A percentile compares a stretch with the other conserved stretches of the same genome.
Evolutionary conservation across 2,113 vertebrate genomes (phyloP).

Genomic region (Vidua chalybeata): DNA sequence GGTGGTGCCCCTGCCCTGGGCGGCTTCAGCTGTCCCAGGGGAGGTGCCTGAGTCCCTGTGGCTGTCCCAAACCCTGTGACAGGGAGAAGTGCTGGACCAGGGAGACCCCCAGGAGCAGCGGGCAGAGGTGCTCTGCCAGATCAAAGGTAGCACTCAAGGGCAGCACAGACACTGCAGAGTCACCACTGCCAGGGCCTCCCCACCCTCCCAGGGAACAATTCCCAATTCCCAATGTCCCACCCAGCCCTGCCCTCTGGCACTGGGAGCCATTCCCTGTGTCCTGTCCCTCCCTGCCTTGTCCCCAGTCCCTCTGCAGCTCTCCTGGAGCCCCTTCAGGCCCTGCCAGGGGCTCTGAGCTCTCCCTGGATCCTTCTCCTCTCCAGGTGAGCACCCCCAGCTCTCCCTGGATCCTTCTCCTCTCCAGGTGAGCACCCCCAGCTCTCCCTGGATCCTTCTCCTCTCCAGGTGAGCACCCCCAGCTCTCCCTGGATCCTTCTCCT

Average conservation of each 20-base stretch:
- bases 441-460: background rate
- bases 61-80: background rate
- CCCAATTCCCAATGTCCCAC: background rate
- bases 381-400: background rate
- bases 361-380: background rate
- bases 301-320: background rate
- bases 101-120: accelerated
- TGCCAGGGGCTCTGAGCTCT: background rate
- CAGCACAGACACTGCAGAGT: background rate
- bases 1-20: accelerated
- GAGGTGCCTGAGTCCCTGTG: background rate
- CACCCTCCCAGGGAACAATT: background rate
- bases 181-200: background rate
- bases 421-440: background rate
- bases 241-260: background rate
- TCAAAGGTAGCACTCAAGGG: accelerated
- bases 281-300: background rate
- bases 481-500: background rate
- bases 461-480: background rate
- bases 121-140: background rate
- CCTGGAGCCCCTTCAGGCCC: background rate
- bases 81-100: background rate
- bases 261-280: background rate
- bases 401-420: background rate
- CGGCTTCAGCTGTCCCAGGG: background rate